Evolutionary conservation across 2,888 invertebrate species (phyloP).

Genomic region (Auanema freiburgensis): DNA sequence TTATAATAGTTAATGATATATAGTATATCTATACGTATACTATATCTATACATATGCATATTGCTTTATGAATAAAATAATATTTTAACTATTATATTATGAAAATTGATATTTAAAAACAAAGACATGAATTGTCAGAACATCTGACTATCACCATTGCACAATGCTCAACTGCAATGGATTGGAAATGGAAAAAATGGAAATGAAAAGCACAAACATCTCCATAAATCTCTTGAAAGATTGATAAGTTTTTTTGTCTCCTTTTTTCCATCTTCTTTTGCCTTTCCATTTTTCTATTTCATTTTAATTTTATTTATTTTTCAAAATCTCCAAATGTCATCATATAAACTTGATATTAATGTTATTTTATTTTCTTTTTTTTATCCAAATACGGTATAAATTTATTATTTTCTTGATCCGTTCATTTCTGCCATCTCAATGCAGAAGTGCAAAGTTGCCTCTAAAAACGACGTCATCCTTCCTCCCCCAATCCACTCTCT

Average conservation of each 20-base stretch:
- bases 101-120: neutral
- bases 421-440: neutral
- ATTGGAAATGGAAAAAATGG: neutral
- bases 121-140: neutral
- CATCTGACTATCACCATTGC: neutral
- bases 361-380: neutral
- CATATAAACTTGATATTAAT: neutral
- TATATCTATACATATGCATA: no score
- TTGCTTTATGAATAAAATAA: no score
- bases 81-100: neutral
- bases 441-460: neutral
- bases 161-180: neutral
- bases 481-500: neutral
- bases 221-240: neutral
- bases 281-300: no score
- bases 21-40: no score
- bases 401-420: slow-evolving; percentile 1
- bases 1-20: no score
- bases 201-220: slow-evolving; percentile 1
- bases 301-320: neutral
- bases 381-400: neutral
- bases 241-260: no score
- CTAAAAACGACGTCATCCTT: neutral
- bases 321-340: neutral
- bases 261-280: no score